These are phyloP conservation scores for Blennius ocellaris DNA, from an alignment of 2,113 vertebrate species.

Conservation along the genomic window DNA sequence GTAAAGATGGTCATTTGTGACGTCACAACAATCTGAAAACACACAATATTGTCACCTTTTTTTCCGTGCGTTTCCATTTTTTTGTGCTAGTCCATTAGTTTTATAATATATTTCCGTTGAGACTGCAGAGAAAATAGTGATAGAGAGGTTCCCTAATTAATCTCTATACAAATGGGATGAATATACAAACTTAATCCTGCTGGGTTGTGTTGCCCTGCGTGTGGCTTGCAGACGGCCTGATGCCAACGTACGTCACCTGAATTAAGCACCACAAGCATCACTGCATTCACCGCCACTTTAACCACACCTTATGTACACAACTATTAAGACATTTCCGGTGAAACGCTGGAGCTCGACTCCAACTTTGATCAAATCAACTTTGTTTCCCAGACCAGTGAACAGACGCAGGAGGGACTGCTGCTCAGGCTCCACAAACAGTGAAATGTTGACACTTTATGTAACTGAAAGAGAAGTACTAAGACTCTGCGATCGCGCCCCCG, in stretches of 20 bases:
- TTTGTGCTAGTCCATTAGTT: too few species aligned
- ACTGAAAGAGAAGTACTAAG: constrained; percentile 44
- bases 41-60: too few species aligned
- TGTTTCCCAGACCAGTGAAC: background rate
- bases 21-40: too few species aligned
- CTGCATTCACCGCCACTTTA: constrained; percentile 15
- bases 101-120: too few species aligned
- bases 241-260: too few species aligned
- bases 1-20: too few species aligned
- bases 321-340: background rate
- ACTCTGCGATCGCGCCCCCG: constrained; percentile 4
- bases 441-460: constrained; percentile 62
- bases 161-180: too few species aligned
- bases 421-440: constrained; percentile 47
- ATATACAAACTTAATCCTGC: too few species aligned
- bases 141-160: too few species aligned
- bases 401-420: constrained; percentile 37
- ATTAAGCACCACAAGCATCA: background rate
- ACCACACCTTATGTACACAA: constrained; percentile 37
- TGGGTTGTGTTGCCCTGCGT: background rate
- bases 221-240: background rate
- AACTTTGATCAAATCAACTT: background rate
- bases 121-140: too few species aligned
- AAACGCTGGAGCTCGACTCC: background rate
- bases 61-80: too few species aligned